Conservation (phyloP, 2,888 invertebrate genomes). For the Thysanoteuthis rhombus region DNA sequence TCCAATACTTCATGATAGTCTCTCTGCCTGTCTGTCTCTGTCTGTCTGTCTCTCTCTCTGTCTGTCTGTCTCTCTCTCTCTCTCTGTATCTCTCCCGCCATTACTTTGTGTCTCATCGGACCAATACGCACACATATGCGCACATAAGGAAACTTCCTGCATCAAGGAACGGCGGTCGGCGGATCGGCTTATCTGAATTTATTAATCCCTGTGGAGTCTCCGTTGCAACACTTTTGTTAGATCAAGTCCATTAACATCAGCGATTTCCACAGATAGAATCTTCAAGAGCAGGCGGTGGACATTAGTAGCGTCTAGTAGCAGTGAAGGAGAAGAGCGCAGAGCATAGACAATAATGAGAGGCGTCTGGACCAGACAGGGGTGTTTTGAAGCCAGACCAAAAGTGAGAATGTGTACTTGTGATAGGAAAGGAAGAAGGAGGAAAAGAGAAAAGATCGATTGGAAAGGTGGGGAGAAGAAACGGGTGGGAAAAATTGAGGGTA, state of each 20-base stretch:
- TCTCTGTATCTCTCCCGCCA: too few relatives aligned
- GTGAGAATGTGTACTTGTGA: background rate
- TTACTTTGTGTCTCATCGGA: too few relatives aligned
- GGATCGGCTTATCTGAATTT: conserved; percentile 12
- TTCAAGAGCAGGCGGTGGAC: background rate
- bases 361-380: too few relatives aligned
- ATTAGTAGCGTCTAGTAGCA: background rate
- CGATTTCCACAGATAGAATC: background rate
- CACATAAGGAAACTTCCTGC: background rate
- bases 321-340: background rate
- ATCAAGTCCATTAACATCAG: background rate
- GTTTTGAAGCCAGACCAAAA: background rate
- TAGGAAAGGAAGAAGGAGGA: too few relatives aligned
- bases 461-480: background rate
- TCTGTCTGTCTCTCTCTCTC: too few relatives aligned
- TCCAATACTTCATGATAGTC: background rate
- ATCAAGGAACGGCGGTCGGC: background rate
- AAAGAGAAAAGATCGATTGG: background rate
- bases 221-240: conserved; percentile 12
- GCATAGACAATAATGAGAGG: background rate
- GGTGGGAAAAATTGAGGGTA: background rate
- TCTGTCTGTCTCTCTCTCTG: too few relatives aligned
- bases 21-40: too few relatives aligned
- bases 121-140: background rate
- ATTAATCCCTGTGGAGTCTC: background rate